A percentile compares a stretch with the other conserved stretches of the same genome.
Evolutionary conservation across 2,797 vertebrate genomes (phyloP).

Genomic region (Pseudochirops corinnae): DNA sequence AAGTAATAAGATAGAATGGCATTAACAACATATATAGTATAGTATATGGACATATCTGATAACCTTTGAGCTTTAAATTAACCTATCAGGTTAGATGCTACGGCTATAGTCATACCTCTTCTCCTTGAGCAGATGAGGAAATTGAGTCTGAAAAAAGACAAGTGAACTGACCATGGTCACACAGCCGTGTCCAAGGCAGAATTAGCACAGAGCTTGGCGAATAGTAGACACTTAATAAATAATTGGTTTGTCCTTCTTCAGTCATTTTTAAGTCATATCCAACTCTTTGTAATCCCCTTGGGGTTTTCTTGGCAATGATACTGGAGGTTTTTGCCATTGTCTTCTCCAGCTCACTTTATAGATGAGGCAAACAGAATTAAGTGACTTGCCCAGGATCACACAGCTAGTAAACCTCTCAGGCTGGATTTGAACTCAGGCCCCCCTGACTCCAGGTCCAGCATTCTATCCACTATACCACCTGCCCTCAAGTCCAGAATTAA

Average conservation of each 20-base stretch:
- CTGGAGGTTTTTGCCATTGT: too few relatives aligned
- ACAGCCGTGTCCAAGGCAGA: background rate
- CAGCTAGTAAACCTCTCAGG: accelerated
- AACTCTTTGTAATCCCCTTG: too few relatives aligned
- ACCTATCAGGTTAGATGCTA: background rate
- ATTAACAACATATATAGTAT: background rate
- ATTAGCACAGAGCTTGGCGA: background rate
- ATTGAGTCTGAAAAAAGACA: background rate
- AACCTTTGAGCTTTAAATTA: background rate
- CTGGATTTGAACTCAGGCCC: background rate
- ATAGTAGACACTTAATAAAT: background rate
- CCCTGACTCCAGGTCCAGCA: background rate
- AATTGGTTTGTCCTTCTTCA: too few relatives aligned
- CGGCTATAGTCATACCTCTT: background rate
- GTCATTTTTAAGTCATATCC: too few relatives aligned
- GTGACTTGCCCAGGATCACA: too few relatives aligned
- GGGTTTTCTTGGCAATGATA: too few relatives aligned
- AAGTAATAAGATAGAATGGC: background rate
- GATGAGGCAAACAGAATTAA: too few relatives aligned
- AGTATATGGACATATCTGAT: background rate
- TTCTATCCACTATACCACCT: too few relatives aligned
- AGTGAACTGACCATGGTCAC: background rate
- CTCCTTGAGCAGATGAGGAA: background rate
- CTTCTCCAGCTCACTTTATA: too few relatives aligned
- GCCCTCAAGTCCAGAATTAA: background rate